A percentile compares a stretch with the other conserved stretches of the same genome.
phyloP scores from a whole-genome alignment of 53 echinoderm and acorn worm species.

The Holothuria scabra region DNA sequence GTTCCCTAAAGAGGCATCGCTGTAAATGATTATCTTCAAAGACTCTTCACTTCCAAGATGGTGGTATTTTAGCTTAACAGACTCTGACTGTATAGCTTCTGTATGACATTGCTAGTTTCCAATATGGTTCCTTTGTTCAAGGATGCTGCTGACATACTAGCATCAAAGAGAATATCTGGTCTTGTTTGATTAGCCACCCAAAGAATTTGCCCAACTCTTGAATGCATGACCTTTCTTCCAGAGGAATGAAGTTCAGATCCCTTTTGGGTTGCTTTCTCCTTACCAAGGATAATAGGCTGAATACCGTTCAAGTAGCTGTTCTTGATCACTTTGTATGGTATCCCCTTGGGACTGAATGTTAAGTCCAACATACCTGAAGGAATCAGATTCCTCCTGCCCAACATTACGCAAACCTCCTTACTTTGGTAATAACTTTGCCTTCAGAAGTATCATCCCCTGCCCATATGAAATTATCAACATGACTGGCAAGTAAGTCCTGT shows the following conservation, averaged over 20 bases:
- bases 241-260: neutral
- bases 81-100: neutral
- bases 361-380: constrained; percentile 40
- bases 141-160: neutral
- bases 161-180: constrained; percentile 13
- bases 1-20: constrained; percentile 32
- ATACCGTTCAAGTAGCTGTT: neutral
- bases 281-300: neutral
- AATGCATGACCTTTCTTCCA: neutral
- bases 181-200: constrained; percentile 19
- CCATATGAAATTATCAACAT: constrained; percentile 28
- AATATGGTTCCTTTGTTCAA: neutral
- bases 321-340: neutral
- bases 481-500: constrained; percentile 10
- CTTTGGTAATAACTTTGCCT: neutral
- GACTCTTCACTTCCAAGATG: constrained; percentile 2
- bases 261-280: neutral
- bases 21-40: constrained; percentile 1
- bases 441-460: constrained; percentile 14
- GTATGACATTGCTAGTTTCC: neutral
- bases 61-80: neutral
- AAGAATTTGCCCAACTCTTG: neutral
- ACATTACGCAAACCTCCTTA: neutral
- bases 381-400: constrained; percentile 34
- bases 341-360: neutral